A percentile compares a stretch with the other conserved stretches of the same genome.
phyloP scores from a whole-genome alignment of 2,113 vertebrate genomes.

The Myocastor coypus region DNA sequence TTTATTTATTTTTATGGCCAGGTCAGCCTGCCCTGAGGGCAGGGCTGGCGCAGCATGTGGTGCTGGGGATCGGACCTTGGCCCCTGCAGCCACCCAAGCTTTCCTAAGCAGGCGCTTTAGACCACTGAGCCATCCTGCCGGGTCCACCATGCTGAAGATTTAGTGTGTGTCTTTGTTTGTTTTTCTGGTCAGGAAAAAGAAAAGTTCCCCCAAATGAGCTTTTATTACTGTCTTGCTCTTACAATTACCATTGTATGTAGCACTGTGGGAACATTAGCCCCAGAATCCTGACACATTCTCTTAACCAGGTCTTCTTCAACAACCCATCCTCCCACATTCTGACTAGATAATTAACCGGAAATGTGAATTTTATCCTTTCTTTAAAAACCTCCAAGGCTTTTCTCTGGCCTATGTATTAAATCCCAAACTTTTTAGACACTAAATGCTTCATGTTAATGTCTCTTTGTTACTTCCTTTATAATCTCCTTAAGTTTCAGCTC shows the following conservation, averaged over 20 bases:
- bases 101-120: too few species aligned
- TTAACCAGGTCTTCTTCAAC: background rate
- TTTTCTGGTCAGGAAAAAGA: slow-evolving; percentile 36
- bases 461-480: slow-evolving; percentile 10
- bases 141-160: slow-evolving; percentile 50
- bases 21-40: too few species aligned
- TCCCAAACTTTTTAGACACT: background rate
- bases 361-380: background rate
- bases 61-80: too few species aligned
- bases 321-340: background rate
- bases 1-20: too few species aligned
- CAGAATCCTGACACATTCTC: background rate
- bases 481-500: slow-evolving; percentile 53
- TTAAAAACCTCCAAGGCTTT: background rate
- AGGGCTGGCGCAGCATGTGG: too few species aligned
- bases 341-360: background rate
- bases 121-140: too few species aligned
- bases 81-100: too few species aligned
- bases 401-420: slow-evolving; percentile 5
- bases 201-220: background rate
- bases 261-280: background rate
- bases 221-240: background rate
- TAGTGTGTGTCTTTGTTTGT: slow-evolving; percentile 31
- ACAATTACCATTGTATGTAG: slow-evolving; percentile 18
- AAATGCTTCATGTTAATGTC: background rate